Evolutionary conservation across 1,140 invertebrate species (phyloP), one percentile per base, ranked within the genome.

Genomic region (Drosophila fuyamai): DNA sequence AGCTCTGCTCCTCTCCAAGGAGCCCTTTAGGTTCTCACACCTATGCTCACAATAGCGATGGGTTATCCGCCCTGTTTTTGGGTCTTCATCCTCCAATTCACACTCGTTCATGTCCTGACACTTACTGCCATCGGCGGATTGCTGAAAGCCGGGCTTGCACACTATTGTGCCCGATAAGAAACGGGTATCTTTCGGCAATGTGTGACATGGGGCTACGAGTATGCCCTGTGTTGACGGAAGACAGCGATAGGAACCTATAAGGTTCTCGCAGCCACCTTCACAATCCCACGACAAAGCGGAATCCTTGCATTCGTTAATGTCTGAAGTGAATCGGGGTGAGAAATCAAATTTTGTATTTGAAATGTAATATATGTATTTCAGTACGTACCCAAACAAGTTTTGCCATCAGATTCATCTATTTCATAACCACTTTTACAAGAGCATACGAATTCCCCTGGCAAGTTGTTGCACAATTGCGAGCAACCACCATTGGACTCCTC

Each of bases 101-200:
- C 96, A 97, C 90, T 97, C 96, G 81, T 97, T 94, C 2, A 96
- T 94, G 91, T 95, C 94, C 51, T 91, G 61, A 76, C 93, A 95
- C 29, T 90, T 90, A 61, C 59, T 70, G 18, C 90, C 91, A 68
- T 94, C 93, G 4, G 78, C 57, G 13, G 90, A 84, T 29, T 95
- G 63, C 57, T 92, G 84, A 81, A 92, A 94, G 48, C 94, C 95
- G 44, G 92, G 76, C 3, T 94, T 94, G 86, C 95, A 96, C 4
- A 18, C 1, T 53, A 36, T 14, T 10, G 2, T 18, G 41, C 62
- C 2, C 14, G 50, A 10, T 13, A 35, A 7, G 12, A 65, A 38
- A 14, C 73, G 60, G 4, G 53, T 27, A 8, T 32, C 29, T 23
- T 4, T 4, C 23, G 23, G 29, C 29, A 32, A 7, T 32, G 29